Evolutionary conservation across 2,797 vertebrate genomes (phyloP).

Genomic region (Xenops minutus): DNA sequence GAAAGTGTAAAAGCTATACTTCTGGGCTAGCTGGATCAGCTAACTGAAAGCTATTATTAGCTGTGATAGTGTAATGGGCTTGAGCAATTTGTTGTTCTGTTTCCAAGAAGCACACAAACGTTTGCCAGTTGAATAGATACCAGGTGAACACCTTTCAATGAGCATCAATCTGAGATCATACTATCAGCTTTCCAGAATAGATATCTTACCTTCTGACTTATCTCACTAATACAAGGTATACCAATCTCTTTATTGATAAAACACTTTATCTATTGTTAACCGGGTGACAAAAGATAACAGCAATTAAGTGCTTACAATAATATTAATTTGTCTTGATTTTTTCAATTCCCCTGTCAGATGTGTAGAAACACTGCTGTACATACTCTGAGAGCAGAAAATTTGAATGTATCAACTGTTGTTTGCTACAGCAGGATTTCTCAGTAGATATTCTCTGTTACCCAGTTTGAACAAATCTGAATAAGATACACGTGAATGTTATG

Average conservation of each 20-base stretch:
- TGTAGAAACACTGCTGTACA: not conserved
- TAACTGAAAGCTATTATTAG: not conserved
- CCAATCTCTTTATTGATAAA: not conserved
- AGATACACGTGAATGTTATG: not conserved
- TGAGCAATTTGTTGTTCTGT: not conserved
- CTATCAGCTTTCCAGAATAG: not conserved
- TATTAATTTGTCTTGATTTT: not conserved
- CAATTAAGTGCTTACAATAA: not conserved
- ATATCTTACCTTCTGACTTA: not conserved
- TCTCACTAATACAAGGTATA: not conserved
- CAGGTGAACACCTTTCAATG: not conserved
- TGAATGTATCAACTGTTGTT: not conserved
- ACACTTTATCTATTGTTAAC: not conserved
- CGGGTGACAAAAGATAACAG: not conserved
- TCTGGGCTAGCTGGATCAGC: not conserved
- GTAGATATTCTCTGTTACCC: not conserved
- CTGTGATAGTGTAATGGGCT: not conserved
- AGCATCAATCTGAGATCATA: not conserved
- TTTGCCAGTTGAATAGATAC: not conserved
- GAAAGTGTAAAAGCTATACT: conserved; percentile 25
- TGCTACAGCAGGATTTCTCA: not conserved
- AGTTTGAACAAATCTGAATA: not conserved
- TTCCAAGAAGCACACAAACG: not conserved
- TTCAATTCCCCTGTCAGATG: not conserved
- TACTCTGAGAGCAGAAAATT: not conserved